These are phyloP conservation scores for Yoshiicerus persimilis DNA, from an alignment of 1,140 invertebrate genomes.

Conservation along the genomic window DNA sequence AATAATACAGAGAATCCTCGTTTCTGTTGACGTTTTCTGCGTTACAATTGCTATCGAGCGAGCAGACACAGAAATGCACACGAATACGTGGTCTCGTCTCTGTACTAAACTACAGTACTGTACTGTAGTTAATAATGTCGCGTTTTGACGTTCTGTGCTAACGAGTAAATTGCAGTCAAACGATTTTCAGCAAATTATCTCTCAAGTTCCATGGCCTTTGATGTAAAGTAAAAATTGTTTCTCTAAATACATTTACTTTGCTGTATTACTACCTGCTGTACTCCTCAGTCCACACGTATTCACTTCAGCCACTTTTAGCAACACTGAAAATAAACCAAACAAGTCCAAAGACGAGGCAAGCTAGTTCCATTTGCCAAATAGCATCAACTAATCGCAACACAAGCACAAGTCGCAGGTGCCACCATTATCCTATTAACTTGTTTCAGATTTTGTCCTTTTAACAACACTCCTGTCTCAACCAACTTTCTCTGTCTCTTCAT, in stretches of 20 bases:
- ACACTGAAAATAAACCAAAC: not conserved
- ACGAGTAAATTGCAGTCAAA: conserved; percentile 12
- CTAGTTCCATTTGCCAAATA: not conserved
- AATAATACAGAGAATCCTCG: not conserved
- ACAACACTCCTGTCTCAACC: not conserved
- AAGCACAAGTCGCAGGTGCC: not conserved
- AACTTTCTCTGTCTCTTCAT: not conserved
- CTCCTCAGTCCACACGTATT: not conserved
- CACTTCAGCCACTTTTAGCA: not conserved
- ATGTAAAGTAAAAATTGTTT: not conserved
- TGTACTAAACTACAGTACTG: not conserved
- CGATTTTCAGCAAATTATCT: conserved; percentile 14
- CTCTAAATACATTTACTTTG: not conserved
- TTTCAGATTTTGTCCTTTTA: not conserved
- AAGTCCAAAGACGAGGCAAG: not conserved
- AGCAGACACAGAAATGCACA: too few relatives aligned
- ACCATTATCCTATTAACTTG: not conserved
- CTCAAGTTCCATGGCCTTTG: not conserved
- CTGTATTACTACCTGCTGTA: not conserved
- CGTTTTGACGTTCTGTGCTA: not conserved
- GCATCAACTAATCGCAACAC: not conserved
- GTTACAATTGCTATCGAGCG: too few relatives aligned
- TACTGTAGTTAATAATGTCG: not conserved
- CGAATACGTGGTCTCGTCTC: not conserved
- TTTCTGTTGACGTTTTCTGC: not conserved